A percentile compares a stretch with the other conserved stretches of the same genome.
These are phyloP conservation scores for Macroglossus sobrinus DNA, from an alignment of 2,113 vertebrate genomes.

Conservation along the genomic window DNA sequence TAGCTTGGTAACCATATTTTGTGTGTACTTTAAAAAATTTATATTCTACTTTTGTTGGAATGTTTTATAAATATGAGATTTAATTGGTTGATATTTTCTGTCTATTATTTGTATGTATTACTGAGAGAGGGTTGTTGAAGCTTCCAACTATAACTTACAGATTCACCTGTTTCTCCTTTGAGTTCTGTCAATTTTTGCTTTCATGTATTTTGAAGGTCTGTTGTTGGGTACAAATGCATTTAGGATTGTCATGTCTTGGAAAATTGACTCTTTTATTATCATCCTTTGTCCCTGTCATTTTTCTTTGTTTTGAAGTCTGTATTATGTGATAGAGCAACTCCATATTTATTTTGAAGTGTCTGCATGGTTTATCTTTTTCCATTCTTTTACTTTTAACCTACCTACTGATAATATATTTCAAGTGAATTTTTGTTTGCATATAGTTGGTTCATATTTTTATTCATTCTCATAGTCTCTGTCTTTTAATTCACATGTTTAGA, in stretches of 20 bases:
- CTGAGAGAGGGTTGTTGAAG: neutral
- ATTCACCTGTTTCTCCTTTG: neutral
- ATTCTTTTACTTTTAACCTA: neutral
- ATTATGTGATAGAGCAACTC: neutral
- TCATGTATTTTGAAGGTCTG: neutral
- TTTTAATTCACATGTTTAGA: neutral
- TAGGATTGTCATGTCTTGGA: neutral
- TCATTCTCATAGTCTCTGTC: neutral
- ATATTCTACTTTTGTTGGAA: constrained; percentile 10
- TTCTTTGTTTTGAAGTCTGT: neutral
- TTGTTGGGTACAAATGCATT: neutral
- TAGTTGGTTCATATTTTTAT: neutral
- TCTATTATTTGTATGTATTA: neutral
- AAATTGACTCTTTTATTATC: neutral
- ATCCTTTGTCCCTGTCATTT: neutral
- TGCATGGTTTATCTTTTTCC: neutral
- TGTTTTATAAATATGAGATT: constrained; percentile 35
- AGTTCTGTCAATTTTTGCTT: neutral
- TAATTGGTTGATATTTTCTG: neutral
- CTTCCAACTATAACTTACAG: neutral
- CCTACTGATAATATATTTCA: neutral
- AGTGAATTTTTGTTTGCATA: neutral
- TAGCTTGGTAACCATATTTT: neutral
- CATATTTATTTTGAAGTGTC: constrained; percentile 1
- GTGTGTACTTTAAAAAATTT: neutral